phyloP scores from a whole-genome alignment of 2,113 vertebrate species.

The Bungarus multicinctus region DNA sequence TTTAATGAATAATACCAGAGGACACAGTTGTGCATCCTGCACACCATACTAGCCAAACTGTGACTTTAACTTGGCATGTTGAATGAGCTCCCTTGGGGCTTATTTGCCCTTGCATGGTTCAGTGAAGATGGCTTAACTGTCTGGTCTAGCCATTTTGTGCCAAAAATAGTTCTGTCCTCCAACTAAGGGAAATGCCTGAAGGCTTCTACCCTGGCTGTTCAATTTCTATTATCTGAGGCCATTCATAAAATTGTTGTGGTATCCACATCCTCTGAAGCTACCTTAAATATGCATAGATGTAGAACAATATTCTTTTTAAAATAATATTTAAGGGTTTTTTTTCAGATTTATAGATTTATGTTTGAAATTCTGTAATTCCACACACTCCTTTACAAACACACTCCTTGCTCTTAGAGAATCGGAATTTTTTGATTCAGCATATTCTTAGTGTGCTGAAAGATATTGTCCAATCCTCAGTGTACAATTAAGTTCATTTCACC shows the following conservation, averaged over 20 bases:
- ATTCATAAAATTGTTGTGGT: neutral
- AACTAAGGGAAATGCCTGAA: neutral
- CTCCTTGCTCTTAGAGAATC: neutral
- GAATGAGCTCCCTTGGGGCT: neutral
- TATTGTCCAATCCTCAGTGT: neutral
- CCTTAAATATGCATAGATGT: neutral
- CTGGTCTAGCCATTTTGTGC: neutral
- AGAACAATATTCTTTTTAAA: neutral
- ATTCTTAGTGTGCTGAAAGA: neutral
- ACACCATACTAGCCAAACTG: neutral
- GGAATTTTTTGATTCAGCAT: neutral
- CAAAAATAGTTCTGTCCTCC: neutral
- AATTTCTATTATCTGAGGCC: neutral
- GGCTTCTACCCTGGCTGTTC: neutral
- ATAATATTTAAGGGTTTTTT: neutral
- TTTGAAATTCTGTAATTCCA: neutral
- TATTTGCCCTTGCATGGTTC: neutral
- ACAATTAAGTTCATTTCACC: neutral
- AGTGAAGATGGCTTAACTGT: neutral
- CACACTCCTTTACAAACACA: neutral
- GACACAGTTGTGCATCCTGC: neutral
- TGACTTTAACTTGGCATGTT: neutral
- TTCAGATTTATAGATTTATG: neutral
- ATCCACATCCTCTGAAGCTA: neutral
- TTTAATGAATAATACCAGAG: neutral